These are phyloP conservation scores for Donacobius atricapilla DNA, from an alignment of 2,113 vertebrate species.

Conservation along the genomic window DNA sequence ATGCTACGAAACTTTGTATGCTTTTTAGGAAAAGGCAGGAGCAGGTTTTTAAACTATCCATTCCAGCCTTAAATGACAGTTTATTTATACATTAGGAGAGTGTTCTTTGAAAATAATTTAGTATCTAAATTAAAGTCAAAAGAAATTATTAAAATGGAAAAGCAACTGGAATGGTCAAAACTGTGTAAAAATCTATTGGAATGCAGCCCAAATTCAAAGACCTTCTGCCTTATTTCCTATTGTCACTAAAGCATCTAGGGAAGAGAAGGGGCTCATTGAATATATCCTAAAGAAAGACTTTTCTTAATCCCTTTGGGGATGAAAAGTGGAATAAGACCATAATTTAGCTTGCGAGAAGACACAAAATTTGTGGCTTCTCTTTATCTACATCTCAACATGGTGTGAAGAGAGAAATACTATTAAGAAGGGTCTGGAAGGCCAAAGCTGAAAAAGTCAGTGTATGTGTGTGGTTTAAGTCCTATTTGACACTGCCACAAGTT, in stretches of 20 bases:
- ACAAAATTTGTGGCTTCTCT: not conserved
- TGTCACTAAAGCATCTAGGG: not conserved
- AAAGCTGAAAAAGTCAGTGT: not conserved
- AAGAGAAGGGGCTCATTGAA: conserved; percentile 32
- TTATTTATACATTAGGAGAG: not conserved
- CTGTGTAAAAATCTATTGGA: conserved; percentile 6
- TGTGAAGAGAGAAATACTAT: not conserved
- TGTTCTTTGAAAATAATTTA: not conserved
- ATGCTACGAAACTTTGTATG: not conserved
- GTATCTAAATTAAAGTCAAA: not conserved
- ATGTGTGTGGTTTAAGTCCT: not conserved
- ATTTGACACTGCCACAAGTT: not conserved
- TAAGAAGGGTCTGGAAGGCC: not conserved
- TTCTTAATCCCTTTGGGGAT: not conserved
- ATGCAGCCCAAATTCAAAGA: conserved; percentile 17
- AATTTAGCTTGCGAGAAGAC: conserved; percentile 19
- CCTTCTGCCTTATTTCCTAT: conserved; percentile 22
- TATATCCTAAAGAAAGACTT: not conserved
- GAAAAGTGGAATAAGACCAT: conserved; percentile 9
- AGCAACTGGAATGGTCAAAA: not conserved
- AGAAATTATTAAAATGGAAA: not conserved
- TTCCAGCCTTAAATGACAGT: not conserved
- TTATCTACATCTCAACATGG: not conserved
- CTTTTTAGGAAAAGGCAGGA: not conserved
- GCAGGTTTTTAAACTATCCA: not conserved